Conservation (phyloP, 2,797 vertebrate species). For the Todus mexicanus region DNA sequence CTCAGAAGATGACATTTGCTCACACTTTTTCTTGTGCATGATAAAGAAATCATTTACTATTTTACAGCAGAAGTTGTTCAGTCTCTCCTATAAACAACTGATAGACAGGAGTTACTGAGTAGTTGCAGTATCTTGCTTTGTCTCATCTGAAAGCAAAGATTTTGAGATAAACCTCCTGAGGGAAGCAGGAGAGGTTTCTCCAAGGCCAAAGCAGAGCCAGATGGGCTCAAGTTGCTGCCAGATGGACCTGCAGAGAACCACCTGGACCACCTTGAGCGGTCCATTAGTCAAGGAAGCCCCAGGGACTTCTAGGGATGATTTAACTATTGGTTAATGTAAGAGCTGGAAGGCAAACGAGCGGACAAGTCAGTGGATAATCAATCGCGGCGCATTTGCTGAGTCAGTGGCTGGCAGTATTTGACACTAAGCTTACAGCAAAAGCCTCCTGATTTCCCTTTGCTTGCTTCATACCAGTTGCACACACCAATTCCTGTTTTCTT, state of each 20-base stretch:
- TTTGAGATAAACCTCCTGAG: not conserved
- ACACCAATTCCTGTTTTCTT: not conserved
- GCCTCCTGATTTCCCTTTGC: not conserved
- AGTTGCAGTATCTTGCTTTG: not conserved
- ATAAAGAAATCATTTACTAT: not conserved
- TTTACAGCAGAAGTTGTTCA: not conserved
- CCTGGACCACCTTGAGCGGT: not conserved
- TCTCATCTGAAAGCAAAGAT: not conserved
- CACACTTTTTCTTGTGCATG: rapidly evolving
- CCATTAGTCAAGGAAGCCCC: conserved; percentile 16
- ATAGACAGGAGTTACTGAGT: not conserved
- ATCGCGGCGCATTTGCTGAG: not conserved
- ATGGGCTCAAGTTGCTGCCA: not conserved
- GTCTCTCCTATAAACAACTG: not conserved
- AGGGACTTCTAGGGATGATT: not conserved
- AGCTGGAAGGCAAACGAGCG: not conserved
- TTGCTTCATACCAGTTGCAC: not conserved
- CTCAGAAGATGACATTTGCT: rapidly evolving
- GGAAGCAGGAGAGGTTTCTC: not conserved
- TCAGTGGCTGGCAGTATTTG: not conserved
- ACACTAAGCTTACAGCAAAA: rapidly evolving
- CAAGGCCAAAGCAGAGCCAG: not conserved
- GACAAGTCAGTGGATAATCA: not conserved
- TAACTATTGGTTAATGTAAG: not conserved
- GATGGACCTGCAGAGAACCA: conserved; percentile 7